Evolutionary conservation across 2,888 invertebrate species (phyloP).

Genomic region (Agriopis leucophaearia): DNA sequence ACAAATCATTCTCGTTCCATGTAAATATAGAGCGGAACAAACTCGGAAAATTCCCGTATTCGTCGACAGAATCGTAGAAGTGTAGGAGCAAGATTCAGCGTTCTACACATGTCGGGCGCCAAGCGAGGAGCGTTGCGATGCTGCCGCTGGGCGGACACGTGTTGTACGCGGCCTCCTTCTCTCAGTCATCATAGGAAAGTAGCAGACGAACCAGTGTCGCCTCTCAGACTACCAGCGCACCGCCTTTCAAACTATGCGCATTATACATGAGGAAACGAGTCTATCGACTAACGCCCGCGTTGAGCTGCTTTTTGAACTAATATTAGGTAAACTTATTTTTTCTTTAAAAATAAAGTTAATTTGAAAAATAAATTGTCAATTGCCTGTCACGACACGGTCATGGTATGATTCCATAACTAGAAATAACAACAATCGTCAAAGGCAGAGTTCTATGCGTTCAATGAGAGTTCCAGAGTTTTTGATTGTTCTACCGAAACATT

Average conservation of each 20-base stretch:
- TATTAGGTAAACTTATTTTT: too few relatives aligned
- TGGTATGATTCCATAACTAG: too few relatives aligned
- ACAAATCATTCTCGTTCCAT: conserved; percentile 71
- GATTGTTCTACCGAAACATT: too few relatives aligned
- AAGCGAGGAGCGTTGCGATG: conserved; percentile 59
- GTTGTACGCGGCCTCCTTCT: conserved; percentile 59
- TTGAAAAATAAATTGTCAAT: too few relatives aligned
- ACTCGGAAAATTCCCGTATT: conserved; percentile 72
- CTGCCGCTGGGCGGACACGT: conserved; percentile 76
- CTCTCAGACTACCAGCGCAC: conserved; percentile 42
- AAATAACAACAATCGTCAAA: too few relatives aligned
- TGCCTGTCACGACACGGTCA: too few relatives aligned
- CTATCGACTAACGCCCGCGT: conserved; percentile 1
- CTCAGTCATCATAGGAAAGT: conserved; percentile 62
- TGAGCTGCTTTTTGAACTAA: background rate
- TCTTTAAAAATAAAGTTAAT: too few relatives aligned
- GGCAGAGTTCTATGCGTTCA: too few relatives aligned
- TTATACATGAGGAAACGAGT: conserved; percentile 73
- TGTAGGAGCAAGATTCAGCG: conserved; percentile 67
- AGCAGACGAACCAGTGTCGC: conserved; percentile 49
- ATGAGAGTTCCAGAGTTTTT: too few relatives aligned
- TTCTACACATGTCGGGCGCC: conserved; percentile 73
- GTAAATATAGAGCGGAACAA: conserved; percentile 78
- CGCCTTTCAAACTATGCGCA: conserved; percentile 72
- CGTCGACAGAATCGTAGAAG: conserved; percentile 55